Evolutionary conservation across 2,888 invertebrate genomes (phyloP).

Genomic region (Mimas tiliae): DNA sequence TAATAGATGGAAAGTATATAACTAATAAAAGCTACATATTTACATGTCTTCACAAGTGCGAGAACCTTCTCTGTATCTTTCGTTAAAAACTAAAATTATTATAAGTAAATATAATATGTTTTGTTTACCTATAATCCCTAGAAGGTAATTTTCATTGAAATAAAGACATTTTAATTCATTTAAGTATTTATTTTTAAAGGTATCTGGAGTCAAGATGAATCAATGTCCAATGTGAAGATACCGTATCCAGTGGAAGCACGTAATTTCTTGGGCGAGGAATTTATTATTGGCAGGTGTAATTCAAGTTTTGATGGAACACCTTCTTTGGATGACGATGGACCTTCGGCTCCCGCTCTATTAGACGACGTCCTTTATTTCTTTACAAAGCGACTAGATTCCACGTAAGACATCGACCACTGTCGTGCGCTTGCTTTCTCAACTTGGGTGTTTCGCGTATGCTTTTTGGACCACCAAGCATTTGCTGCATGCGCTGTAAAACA

Average conservation of each 20-base stretch:
- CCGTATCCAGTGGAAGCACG: conserved; percentile 73
- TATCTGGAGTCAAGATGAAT: conserved; percentile 57
- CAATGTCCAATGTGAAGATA: conserved; percentile 62
- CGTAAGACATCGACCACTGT: conserved; percentile 55
- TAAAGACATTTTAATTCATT: too few relatives aligned
- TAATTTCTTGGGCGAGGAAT: conserved; percentile 67
- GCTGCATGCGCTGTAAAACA: too few relatives aligned
- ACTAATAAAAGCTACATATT: too few relatives aligned
- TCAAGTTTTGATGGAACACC: conserved; percentile 63
- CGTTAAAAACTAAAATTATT: too few relatives aligned
- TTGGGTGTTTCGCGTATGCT: background rate
- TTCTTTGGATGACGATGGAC: conserved; percentile 71
- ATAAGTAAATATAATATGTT: too few relatives aligned
- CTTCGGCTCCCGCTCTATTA: conserved; percentile 74
- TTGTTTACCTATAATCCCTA: too few relatives aligned
- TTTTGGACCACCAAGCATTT: too few relatives aligned
- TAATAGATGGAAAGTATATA: too few relatives aligned
- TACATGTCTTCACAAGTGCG: too few relatives aligned
- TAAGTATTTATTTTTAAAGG: conserved; percentile 53
- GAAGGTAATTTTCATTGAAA: too few relatives aligned
- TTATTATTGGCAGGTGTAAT: conserved; percentile 79
- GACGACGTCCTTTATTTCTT: conserved; percentile 79
- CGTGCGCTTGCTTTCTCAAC: background rate
- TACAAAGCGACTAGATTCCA: conserved; percentile 67
- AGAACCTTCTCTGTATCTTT: too few relatives aligned